Conservation (phyloP, 2,888 invertebrate genomes). For the Brassicogethes aeneus region DNA sequence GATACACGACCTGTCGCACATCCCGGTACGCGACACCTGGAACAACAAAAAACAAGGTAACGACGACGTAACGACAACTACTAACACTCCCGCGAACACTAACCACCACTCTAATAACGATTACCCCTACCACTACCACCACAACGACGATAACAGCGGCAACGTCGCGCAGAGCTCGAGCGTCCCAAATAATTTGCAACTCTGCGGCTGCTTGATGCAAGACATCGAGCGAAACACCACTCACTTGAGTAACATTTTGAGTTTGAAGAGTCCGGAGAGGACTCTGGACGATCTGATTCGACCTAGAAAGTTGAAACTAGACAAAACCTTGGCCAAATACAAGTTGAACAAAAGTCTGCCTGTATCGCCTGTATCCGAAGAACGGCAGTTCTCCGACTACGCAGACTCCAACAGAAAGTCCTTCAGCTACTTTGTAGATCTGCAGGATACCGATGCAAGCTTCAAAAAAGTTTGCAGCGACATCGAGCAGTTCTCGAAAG, state of each 20-base stretch:
- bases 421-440: constrained; percentile 56
- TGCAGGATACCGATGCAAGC: constrained; percentile 42
- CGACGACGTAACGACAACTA: constrained; percentile 12
- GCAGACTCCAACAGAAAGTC: constrained; percentile 42
- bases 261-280: constrained; percentile 27
- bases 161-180: constrained; percentile 24
- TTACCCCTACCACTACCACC: background rate
- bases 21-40: constrained; percentile 46
- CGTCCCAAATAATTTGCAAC: constrained; percentile 34
- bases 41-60: constrained; percentile 24
- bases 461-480: constrained; percentile 37
- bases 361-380: constrained; percentile 74
- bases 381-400: constrained; percentile 41
- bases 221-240: constrained; percentile 34
- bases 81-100: background rate
- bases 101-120: background rate
- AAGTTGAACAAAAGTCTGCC: constrained; percentile 62
- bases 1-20: constrained; percentile 74
- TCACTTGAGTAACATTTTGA: constrained; percentile 27
- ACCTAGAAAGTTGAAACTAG: constrained; percentile 35
- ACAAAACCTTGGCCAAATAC: constrained; percentile 36
- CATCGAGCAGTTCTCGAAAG: constrained; percentile 37
- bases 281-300: constrained; percentile 28
- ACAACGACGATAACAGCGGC: constrained; percentile 14
- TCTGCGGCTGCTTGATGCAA: constrained; percentile 39